phyloP scores from a whole-genome alignment of 1,140 invertebrate species.

The Sarcophaga bullata region DNA sequence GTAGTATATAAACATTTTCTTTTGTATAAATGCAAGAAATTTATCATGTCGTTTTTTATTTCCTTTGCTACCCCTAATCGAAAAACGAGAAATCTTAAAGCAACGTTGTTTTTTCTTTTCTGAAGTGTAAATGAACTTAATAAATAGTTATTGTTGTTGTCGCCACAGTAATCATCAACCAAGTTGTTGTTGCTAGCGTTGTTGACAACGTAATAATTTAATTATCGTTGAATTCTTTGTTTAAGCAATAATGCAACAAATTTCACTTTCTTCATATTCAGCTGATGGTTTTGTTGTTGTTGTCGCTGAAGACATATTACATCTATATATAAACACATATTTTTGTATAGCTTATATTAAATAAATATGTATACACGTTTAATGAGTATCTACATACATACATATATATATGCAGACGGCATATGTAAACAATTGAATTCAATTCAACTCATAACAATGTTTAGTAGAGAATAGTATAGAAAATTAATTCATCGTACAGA shows the following conservation, averaged over 20 bases:
- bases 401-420: background rate
- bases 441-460: background rate
- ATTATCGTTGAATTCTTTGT: slow-evolving; percentile 14
- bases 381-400: background rate
- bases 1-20: background rate
- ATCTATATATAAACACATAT: too few species aligned
- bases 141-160: background rate
- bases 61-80: slow-evolving; percentile 1
- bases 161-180: background rate
- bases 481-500: slow-evolving; percentile 5
- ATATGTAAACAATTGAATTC: background rate
- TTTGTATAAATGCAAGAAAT: background rate
- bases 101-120: too few species aligned
- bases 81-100: background rate
- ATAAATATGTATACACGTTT: background rate
- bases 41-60: background rate
- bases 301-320: background rate
- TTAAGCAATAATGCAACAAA: slow-evolving; percentile 19
- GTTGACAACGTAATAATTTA: slow-evolving; percentile 13
- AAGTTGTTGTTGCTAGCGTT: background rate
- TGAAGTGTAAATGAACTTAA: slow-evolving; percentile 22
- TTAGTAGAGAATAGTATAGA: background rate
- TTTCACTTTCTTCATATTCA: slow-evolving; percentile 8
- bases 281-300: background rate
- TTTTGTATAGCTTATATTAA: background rate